Evolutionary conservation across 1,140 invertebrate genomes (phyloP), one percentile per base, ranked within the genome.

Genomic region (Euwallacea similis): DNA sequence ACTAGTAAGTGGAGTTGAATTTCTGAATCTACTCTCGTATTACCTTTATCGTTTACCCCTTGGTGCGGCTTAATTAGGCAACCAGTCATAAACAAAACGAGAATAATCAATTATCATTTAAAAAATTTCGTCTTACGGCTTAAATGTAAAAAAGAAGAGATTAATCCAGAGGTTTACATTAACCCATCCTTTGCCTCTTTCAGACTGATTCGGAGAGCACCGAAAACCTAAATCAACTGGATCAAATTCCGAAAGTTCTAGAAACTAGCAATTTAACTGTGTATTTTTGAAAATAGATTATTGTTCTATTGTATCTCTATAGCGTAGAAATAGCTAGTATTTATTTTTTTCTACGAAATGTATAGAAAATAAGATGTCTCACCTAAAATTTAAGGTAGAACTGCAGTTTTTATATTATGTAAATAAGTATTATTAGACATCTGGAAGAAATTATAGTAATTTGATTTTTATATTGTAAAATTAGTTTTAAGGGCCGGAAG

Each of bases 251-350:
- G 47, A 81, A 77, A 71, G 61, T 78, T 13, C 71, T 75, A 11
- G 79, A 80, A 43, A 80, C 76, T 72, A 76, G 78, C 7, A 82
- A 82, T 75, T 72, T 82, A 63, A 82, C 81, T 15, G 81, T 82
- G 42, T 82, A 82, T 72, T 82, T 82, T 75, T 82, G 63, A 76
- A 33, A 33, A 33, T 33, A 33, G 21, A 33, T 33, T 4, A 4
- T 33, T 2, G 4, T 33, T 33, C 21, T 33, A 4, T 33, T 33
- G 21, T 33, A 33, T 33, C 21, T 33, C 21, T 33, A 33, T 33
- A 33, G 21, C 21, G 21, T 33, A 33, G 21, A 33, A 33, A 33
- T 33, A 33, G 21, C 21, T 33, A 33, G 1, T 33, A 33, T 33
- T 33, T 33, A 33, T 33, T 33, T 33, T 33, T 68, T 13, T 8